Conservation (phyloP, 1,140 invertebrate species). For the Ladona fulva region DNA sequence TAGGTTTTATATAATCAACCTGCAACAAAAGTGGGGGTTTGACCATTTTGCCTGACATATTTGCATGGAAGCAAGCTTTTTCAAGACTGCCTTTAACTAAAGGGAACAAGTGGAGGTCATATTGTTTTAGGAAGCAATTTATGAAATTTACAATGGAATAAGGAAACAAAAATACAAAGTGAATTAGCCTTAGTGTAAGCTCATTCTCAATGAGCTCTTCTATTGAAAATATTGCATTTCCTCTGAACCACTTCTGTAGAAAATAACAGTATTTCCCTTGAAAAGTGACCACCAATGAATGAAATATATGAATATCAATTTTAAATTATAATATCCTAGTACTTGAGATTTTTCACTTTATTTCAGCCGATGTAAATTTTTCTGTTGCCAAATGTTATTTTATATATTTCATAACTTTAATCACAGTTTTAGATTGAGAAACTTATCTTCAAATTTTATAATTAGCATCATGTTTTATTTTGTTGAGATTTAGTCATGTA, state of each 20-base stretch:
- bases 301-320: not conserved
- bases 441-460: too few species aligned
- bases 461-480: too few species aligned
- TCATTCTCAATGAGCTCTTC: not conserved
- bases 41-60: slow-evolving; percentile 4
- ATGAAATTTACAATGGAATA: slow-evolving; percentile 1
- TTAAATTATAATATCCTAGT: too few species aligned
- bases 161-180: not conserved
- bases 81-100: slow-evolving; percentile 5
- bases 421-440: too few species aligned
- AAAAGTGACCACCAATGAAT: not conserved
- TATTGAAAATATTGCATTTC: not conserved
- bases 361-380: too few species aligned
- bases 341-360: too few species aligned
- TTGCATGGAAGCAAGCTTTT: not conserved
- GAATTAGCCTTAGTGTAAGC: not conserved
- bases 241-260: not conserved
- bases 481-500: too few species aligned
- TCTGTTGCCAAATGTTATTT: too few species aligned
- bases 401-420: too few species aligned
- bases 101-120: not conserved
- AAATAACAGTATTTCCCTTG: slow-evolving; percentile 1
- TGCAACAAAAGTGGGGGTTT: not conserved
- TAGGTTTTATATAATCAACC: not conserved
- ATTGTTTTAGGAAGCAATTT: slow-evolving; percentile 1